These are phyloP conservation scores for Drosophila differens DNA, from an alignment of 2,888 invertebrate genomes.

Conservation along the genomic window DNA sequence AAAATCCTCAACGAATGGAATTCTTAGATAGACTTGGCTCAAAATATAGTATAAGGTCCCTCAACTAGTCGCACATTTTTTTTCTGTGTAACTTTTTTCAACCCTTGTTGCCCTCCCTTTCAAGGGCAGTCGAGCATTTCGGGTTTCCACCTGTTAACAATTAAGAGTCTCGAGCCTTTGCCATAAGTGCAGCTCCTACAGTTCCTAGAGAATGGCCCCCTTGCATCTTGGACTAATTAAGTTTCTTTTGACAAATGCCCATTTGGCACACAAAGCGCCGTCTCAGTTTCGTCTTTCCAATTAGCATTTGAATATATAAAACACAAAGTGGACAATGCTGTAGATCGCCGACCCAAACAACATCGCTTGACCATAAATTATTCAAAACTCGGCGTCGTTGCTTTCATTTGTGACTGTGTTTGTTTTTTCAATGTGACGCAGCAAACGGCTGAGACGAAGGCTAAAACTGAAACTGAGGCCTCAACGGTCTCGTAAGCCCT, in stretches of 20 bases:
- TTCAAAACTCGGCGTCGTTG: slow-evolving; percentile 65
- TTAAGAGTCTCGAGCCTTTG: slow-evolving; percentile 51
- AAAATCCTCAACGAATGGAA: not conserved
- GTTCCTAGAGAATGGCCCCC: slow-evolving; percentile 14
- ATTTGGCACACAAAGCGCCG: slow-evolving; percentile 24
- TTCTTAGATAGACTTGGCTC: not conserved
- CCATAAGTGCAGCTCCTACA: slow-evolving; percentile 20
- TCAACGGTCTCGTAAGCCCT: slow-evolving; percentile 39
- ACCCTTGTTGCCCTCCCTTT: not conserved
- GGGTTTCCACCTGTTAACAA: slow-evolving; percentile 64
- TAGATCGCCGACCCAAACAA: slow-evolving; percentile 25
- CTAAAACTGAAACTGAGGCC: slow-evolving; percentile 5
- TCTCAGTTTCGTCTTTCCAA: slow-evolving; percentile 64
- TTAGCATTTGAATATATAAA: slow-evolving; percentile 60
- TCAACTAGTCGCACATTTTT: not conserved
- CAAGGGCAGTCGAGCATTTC: slow-evolving; percentile 34
- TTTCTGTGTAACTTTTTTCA: slow-evolving; percentile 5
- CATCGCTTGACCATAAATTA: slow-evolving; percentile 61
- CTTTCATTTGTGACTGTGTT: slow-evolving; percentile 50
- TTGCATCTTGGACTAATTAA: slow-evolving; percentile 53
- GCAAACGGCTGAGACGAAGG: slow-evolving; percentile 31
- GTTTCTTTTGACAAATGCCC: slow-evolving; percentile 66
- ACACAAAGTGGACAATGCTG: slow-evolving; percentile 50
- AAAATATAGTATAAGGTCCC: not conserved
- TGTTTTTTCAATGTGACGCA: slow-evolving; percentile 66